Conservation (phyloP, 2,888 invertebrate species). For the Leucophenga maculata region DNA sequence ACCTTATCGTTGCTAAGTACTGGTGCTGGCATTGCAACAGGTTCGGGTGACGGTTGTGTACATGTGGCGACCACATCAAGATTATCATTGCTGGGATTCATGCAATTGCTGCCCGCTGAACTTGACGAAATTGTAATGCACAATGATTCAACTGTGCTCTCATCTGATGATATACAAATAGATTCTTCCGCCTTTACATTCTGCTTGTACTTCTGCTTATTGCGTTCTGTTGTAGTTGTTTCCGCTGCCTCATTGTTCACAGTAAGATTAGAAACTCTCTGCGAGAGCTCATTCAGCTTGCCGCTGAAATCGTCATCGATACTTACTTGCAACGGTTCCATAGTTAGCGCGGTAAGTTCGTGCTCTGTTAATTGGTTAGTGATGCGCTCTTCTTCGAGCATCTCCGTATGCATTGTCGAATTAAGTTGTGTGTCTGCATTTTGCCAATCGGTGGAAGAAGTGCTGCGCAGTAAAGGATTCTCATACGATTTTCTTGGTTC, state of each 20-base stretch:
- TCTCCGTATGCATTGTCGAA: neutral
- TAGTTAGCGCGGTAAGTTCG: conserved; percentile 45
- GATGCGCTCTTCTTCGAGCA: neutral
- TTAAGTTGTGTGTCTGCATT: conserved; percentile 14
- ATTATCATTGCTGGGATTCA: conserved; percentile 43
- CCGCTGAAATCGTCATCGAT: conserved; percentile 43
- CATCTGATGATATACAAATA: conserved; percentile 45
- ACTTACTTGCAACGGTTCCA: conserved; percentile 63
- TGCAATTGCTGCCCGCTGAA: conserved; percentile 38
- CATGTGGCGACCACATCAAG: conserved; percentile 44
- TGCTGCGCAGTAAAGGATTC: conserved; percentile 49
- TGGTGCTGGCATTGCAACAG: conserved; percentile 39
- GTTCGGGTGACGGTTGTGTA: conserved; percentile 36
- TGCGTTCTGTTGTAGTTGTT: conserved; percentile 27
- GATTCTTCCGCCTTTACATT: conserved; percentile 36
- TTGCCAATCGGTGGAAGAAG: conserved; percentile 21
- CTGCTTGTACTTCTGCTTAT: conserved; percentile 29
- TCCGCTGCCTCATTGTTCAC: conserved; percentile 34
- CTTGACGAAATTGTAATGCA: conserved; percentile 53
- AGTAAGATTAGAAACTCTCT: conserved; percentile 52
- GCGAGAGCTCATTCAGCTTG: conserved; percentile 48
- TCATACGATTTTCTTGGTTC: conserved; percentile 23
- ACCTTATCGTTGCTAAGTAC: conserved; percentile 49
- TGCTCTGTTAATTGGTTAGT: neutral
- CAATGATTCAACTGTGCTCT: conserved; percentile 31